Percentiles rank a stretch among this genome's conserved stretches.
These are phyloP conservation scores for Mythimna loreyi DNA, from an alignment of 2,888 invertebrate species.

Conservation along the genomic window DNA sequence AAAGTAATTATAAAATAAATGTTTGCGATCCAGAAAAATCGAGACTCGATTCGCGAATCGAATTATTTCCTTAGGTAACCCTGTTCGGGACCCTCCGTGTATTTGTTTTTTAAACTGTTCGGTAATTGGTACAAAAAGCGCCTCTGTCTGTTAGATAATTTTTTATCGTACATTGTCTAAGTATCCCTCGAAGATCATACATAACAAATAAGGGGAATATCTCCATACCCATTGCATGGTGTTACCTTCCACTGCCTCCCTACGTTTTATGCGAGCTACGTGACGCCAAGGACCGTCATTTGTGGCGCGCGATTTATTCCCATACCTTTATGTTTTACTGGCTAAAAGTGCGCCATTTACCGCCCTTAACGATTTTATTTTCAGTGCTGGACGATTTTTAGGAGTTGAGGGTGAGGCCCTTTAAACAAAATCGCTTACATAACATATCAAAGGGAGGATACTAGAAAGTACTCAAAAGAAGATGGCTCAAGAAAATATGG, in stretches of 20 bases:
- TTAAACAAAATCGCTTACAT: neutral
- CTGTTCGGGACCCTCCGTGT: too few species aligned
- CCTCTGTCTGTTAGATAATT: neutral
- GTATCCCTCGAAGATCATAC: neutral
- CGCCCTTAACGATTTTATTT: conserved; percentile 28
- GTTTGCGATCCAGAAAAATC: too few species aligned
- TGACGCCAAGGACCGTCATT: conserved; percentile 42
- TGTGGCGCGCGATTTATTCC: conserved; percentile 41
- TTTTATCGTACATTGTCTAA: neutral
- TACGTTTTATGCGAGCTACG: conserved; percentile 47
- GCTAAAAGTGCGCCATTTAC: conserved; percentile 19
- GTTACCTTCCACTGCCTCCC: conserved; percentile 17
- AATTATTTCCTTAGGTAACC: too few species aligned
- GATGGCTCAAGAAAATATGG: too few species aligned
- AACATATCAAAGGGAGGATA: neutral
- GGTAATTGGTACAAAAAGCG: neutral
- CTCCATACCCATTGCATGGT: conserved; percentile 30
- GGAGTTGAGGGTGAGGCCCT: neutral
- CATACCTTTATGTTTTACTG: conserved; percentile 48
- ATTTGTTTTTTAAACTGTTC: neutral
- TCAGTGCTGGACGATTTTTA: conserved; percentile 15
- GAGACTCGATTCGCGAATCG: too few species aligned
- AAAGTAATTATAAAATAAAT: too few species aligned
- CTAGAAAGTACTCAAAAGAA: neutral
- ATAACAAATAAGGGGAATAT: conserved; percentile 9